phyloP scores from a whole-genome alignment of 2,113 vertebrate species.

The human region DNA sequence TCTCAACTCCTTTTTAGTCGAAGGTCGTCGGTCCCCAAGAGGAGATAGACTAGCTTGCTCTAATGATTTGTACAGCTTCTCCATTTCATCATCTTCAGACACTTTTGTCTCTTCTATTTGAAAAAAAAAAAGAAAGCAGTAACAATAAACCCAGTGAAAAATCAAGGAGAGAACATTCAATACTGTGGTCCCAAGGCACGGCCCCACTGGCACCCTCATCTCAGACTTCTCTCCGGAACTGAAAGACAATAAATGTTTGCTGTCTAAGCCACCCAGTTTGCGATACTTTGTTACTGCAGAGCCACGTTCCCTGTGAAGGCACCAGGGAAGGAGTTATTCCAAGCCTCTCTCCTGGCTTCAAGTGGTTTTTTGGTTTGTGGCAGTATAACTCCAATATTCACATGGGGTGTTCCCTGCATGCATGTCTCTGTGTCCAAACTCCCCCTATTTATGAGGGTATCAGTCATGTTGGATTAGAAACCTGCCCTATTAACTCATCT shows the following conservation, averaged over 20 bases:
- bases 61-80: constrained; percentile 93
- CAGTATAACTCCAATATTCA: background rate
- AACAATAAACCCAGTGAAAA: background rate
- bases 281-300: background rate
- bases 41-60: constrained; percentile 96
- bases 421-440: background rate
- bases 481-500: background rate
- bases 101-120: constrained; percentile 80
- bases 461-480: background rate
- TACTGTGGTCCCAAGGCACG: background rate
- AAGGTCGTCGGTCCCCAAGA: constrained; percentile 93
- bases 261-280: background rate
- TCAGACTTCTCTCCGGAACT: background rate
- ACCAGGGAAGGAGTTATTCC: background rate
- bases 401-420: background rate
- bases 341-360: background rate
- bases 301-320: background rate
- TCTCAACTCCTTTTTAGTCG: constrained; percentile 94
- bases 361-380: background rate
- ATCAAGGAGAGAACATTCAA: background rate
- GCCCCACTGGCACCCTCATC: background rate
- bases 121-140: constrained; percentile 54
- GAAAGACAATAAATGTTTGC: background rate
- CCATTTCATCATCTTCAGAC: constrained; percentile 93
- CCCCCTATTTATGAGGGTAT: background rate